Percentiles rank a stretch among this genome's conserved stretches.
These are phyloP conservation scores for Formicarius rufipectus DNA, from an alignment of 2,113 vertebrate genomes.

Conservation along the genomic window DNA sequence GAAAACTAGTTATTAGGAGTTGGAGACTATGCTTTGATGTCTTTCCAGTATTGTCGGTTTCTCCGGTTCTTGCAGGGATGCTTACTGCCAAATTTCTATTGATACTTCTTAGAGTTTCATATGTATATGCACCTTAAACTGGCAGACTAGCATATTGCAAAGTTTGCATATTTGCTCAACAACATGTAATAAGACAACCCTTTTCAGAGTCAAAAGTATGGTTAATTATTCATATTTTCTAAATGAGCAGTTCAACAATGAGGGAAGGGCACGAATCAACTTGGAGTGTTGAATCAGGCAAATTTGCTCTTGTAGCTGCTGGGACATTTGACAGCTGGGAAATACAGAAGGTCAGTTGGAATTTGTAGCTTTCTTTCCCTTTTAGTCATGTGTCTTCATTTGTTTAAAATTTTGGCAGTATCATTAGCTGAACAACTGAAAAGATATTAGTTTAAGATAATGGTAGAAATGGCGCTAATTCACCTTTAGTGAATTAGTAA, in stretches of 20 bases:
- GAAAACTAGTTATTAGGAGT: neutral
- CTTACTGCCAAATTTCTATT: neutral
- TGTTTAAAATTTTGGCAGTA: neutral
- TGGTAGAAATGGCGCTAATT: neutral
- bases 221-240: constrained; percentile 23
- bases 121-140: neutral
- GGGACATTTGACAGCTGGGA: neutral
- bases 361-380: neutral
- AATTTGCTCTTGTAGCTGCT: neutral
- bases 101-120: neutral
- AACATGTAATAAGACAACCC: neutral
- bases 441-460: neutral
- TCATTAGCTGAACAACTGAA: constrained; percentile 7
- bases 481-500: neutral
- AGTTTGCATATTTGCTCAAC: neutral
- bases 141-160: neutral
- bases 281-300: neutral
- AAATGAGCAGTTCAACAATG: neutral
- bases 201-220: neutral
- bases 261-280: neutral
- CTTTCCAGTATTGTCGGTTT: neutral
- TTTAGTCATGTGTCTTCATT: neutral
- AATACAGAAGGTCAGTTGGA: neutral
- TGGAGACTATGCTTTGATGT: neutral
- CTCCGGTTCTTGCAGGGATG: neutral